Evolutionary conservation across 92 coral and sea anemone genomes (phyloP).

Genomic region (Chrysogorgia sp.): DNA sequence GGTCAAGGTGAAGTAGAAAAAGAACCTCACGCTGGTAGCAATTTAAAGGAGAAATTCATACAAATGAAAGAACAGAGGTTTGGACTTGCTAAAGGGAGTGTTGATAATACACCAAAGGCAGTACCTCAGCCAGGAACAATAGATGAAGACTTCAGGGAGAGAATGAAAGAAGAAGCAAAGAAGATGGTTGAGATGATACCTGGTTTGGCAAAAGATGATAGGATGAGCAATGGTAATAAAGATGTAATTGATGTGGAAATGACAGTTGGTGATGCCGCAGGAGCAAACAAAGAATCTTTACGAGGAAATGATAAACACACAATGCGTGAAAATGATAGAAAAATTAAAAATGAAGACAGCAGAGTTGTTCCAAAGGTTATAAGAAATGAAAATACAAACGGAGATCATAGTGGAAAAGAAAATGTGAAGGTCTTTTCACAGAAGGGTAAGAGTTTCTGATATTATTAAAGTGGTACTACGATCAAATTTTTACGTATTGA

Average conservation of each 20-base stretch:
- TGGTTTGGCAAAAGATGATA: conserved; percentile 4
- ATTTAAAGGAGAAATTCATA: too few relatives aligned
- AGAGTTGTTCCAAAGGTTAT: too few relatives aligned
- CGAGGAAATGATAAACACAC: too few relatives aligned
- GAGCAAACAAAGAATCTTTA: too few relatives aligned
- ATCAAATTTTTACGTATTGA: too few relatives aligned
- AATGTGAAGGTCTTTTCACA: conserved; percentile 1
- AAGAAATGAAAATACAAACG: too few relatives aligned
- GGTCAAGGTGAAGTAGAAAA: too few relatives aligned
- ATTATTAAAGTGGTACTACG: too few relatives aligned
- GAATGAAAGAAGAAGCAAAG: not conserved
- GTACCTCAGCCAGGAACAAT: not conserved
- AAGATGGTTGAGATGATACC: not conserved
- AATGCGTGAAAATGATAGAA: too few relatives aligned
- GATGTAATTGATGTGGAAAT: not conserved
- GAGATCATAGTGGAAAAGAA: not conserved
- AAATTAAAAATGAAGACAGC: not conserved
- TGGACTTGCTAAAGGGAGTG: not conserved
- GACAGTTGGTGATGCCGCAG: not conserved
- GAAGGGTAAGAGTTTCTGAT: not conserved
- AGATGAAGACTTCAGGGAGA: not conserved
- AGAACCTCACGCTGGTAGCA: too few relatives aligned
- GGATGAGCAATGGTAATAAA: too few relatives aligned
- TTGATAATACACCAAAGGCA: not conserved
- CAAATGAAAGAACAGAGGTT: too few relatives aligned